A percentile compares a stretch with the other conserved stretches of the same genome.
Evolutionary conservation across 2,888 invertebrate genomes (phyloP).

Genomic region (Branchellion lobata): DNA sequence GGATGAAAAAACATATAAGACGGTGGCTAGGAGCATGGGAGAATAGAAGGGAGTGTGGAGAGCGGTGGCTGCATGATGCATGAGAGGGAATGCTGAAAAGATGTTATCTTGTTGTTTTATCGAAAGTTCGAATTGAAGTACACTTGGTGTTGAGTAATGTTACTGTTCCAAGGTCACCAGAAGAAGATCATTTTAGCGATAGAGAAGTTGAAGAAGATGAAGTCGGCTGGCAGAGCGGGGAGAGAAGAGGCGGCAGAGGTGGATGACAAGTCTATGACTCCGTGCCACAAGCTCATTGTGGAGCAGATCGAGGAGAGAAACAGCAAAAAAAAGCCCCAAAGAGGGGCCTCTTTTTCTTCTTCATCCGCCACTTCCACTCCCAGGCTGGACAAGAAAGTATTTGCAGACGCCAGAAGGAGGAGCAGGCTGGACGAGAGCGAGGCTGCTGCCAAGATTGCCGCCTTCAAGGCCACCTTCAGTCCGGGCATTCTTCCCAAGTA

Average conservation of each 20-base stretch:
- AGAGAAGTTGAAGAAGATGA: conserved; percentile 85
- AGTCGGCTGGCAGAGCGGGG: background rate
- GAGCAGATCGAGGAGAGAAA: conserved; percentile 35
- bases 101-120: no score
- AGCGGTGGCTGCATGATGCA: no score
- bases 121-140: no score
- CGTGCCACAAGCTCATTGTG: conserved; percentile 40
- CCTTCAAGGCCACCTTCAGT: background rate
- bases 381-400: background rate
- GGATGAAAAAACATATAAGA: no score
- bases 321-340: background rate
- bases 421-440: background rate
- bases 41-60: no score
- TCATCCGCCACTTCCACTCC: background rate
- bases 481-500: background rate
- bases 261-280: conserved; percentile 18
- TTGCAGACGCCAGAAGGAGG: background rate
- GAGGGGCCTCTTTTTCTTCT: background rate
- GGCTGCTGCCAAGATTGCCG: background rate
- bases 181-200: conserved; percentile 96
- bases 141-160: no score
- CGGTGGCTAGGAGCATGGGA: no score
- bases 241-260: background rate
- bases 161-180: conserved; percentile 91
- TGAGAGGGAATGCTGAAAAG: no score